Evolutionary conservation across 2,113 vertebrate genomes (phyloP).

Genomic region (Rhea pennata): DNA sequence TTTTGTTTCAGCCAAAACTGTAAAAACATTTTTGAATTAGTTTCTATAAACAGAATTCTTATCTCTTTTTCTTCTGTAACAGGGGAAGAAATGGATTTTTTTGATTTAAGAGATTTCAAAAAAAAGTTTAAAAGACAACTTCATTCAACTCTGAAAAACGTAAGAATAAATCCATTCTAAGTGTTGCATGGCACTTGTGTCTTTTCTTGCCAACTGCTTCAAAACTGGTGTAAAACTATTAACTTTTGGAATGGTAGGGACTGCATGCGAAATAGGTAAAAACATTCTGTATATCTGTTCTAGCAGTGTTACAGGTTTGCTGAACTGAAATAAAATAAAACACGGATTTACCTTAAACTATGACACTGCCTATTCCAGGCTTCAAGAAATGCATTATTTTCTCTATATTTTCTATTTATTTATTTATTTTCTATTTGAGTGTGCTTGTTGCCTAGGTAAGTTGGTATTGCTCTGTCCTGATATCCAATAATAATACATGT

Average conservation of each 20-base stretch:
- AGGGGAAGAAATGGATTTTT: slow-evolving; percentile 70
- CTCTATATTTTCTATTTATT: background rate
- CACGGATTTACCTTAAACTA: background rate
- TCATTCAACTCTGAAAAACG: slow-evolving; percentile 77
- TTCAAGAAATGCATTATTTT: background rate
- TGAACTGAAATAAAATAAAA: background rate
- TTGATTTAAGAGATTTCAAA: slow-evolving; percentile 75
- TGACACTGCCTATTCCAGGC: background rate
- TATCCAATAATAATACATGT: background rate
- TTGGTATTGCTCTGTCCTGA: background rate
- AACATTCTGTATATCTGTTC: background rate
- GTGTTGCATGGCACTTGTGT: background rate
- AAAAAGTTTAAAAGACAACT: slow-evolving; percentile 73
- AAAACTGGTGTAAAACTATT: background rate
- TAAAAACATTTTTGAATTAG: background rate
- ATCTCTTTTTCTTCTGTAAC: slow-evolving; percentile 14
- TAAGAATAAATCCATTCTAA: slow-evolving; percentile 66
- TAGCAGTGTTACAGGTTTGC: background rate
- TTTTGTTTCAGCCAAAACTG: background rate
- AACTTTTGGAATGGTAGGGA: background rate
- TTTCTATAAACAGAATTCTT: background rate
- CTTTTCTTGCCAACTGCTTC: background rate
- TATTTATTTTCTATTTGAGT: background rate
- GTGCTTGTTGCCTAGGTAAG: background rate
- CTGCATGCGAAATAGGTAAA: background rate